Evolutionary conservation across 2,888 invertebrate genomes (phyloP).

Genomic region (Tridacna gigas): DNA sequence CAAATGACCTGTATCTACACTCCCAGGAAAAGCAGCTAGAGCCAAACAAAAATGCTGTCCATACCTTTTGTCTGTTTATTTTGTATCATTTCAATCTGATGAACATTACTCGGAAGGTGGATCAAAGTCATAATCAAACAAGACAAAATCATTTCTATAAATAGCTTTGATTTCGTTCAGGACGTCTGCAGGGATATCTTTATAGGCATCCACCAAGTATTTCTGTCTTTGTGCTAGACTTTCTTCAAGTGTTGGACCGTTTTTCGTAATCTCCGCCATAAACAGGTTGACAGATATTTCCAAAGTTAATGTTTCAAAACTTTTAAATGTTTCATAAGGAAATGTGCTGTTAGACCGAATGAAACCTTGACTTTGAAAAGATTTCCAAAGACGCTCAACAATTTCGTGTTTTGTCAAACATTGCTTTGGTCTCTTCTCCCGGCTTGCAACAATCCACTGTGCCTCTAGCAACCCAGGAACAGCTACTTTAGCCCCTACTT

Average conservation of each 20-base stretch:
- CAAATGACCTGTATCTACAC: too few species aligned
- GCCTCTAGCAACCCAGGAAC: neutral
- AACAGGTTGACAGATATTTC: neutral
- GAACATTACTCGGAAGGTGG: neutral
- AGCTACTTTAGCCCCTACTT: neutral
- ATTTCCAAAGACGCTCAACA: neutral
- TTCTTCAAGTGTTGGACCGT: neutral
- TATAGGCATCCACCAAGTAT: neutral
- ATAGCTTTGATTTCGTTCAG: neutral
- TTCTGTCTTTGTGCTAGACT: neutral
- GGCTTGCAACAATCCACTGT: too few species aligned
- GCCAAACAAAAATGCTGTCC: too few species aligned
- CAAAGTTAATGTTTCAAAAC: neutral
- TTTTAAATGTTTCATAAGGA: neutral
- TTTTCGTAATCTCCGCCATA: neutral
- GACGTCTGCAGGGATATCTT: neutral
- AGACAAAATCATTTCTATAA: neutral
- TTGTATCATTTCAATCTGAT: too few species aligned
- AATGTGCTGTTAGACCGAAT: neutral
- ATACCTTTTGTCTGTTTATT: too few species aligned
- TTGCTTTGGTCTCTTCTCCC: neutral
- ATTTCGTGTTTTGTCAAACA: neutral
- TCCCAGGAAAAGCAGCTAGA: too few species aligned
- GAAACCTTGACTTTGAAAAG: slow-evolving; percentile 10
- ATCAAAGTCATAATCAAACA: neutral